phyloP scores from a whole-genome alignment of 2,113 vertebrate genomes.

The Arvicanthis niloticus region DNA sequence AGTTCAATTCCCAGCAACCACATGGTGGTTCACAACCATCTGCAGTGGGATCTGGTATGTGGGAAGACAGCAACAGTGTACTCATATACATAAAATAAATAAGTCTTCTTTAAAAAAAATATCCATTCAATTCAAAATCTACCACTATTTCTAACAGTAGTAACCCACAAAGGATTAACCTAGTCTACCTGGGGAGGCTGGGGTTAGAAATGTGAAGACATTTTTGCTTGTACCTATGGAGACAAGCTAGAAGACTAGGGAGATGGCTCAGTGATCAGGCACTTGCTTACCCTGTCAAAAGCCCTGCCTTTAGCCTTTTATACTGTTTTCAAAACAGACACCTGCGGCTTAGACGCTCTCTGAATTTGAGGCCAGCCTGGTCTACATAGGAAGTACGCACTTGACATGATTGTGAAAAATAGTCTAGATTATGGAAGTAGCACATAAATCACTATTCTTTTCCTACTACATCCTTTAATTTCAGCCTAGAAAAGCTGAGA shows the following conservation, averaged over 20 bases:
- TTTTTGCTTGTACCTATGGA: not conserved
- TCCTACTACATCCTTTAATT: not conserved
- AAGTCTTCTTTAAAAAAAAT: too few relatives aligned
- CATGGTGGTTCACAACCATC: too few relatives aligned
- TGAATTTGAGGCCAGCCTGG: constrained; percentile 11
- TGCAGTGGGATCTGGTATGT: too few relatives aligned
- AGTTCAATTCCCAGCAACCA: too few relatives aligned
- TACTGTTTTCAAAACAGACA: not conserved
- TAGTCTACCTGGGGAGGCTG: too few relatives aligned
- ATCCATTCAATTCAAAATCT: not conserved
- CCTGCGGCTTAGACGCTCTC: not conserved
- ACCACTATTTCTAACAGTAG: not conserved
- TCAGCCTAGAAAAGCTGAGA: not conserved
- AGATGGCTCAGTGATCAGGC: not conserved
- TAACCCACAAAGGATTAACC: not conserved
- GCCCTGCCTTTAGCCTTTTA: not conserved
- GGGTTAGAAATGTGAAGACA: not conserved
- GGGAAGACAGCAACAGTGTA: too few relatives aligned
- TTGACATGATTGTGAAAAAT: constrained; percentile 19
- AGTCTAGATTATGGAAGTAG: constrained; percentile 8
- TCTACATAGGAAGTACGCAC: not conserved
- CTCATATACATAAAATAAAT: too few relatives aligned
- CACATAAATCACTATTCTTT: not conserved
- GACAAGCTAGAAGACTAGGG: not conserved
- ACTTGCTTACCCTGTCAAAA: not conserved